A percentile compares a stretch with the other conserved stretches of the same genome.
These are phyloP conservation scores for Syrmaticus mikado DNA, from an alignment of 2,113 vertebrate species.

Conservation along the genomic window DNA sequence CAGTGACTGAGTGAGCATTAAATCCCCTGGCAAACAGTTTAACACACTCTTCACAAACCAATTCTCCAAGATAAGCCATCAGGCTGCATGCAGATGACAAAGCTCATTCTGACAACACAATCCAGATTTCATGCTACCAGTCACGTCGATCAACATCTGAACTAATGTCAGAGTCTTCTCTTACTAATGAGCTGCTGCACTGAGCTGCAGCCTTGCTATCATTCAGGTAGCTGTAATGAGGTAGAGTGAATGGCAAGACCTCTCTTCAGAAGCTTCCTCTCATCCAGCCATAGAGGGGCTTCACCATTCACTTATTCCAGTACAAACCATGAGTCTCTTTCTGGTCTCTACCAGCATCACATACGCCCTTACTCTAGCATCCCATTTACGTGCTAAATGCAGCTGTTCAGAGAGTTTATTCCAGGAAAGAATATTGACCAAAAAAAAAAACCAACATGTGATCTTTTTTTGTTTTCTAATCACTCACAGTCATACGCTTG, in stretches of 20 bases:
- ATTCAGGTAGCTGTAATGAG: conserved; percentile 72
- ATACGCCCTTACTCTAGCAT: background rate
- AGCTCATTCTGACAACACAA: conserved; percentile 59
- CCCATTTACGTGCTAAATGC: background rate
- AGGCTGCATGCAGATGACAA: conserved; percentile 60
- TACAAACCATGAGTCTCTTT: conserved; percentile 43
- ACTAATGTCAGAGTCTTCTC: conserved; percentile 79
- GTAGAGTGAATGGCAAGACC: conserved; percentile 57
- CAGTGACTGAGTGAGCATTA: background rate
- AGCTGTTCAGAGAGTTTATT: background rate
- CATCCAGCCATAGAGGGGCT: conserved; percentile 36
- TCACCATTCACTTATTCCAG: conserved; percentile 55
- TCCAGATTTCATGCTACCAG: conserved; percentile 72
- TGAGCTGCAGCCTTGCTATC: conserved; percentile 63
- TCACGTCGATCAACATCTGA: conserved; percentile 77
- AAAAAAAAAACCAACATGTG: too few species aligned
- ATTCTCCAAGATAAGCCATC: conserved; percentile 34
- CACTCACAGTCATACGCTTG: background rate
- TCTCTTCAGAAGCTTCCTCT: conserved; percentile 58
- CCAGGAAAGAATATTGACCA: background rate
- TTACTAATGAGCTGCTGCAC: conserved; percentile 77
- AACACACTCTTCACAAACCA: conserved; percentile 28
- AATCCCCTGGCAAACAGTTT: conserved; percentile 40
- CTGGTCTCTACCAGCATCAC: background rate
- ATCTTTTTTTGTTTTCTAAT: background rate